A percentile compares a stretch with the other conserved stretches of the same genome.
These are phyloP conservation scores for Lytechinus variegatus DNA, from an alignment of 35 echinoderm and acorn worm species.

Conservation along the genomic window DNA sequence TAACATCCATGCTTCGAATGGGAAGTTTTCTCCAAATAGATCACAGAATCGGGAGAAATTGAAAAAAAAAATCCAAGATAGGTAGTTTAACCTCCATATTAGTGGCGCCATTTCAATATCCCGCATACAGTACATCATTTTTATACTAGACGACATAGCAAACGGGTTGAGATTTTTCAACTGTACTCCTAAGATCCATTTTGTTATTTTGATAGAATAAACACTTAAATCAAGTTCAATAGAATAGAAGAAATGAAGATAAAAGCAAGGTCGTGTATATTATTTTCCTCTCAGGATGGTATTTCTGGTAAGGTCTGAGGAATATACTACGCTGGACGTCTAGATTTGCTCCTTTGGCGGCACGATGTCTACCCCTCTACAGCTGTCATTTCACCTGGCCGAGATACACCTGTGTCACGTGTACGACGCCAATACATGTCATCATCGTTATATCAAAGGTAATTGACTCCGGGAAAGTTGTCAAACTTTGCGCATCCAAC, in stretches of 20 bases:
- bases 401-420: constrained; percentile 23
- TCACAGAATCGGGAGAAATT: not conserved
- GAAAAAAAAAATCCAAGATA: too few relatives aligned
- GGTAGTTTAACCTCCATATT: too few relatives aligned
- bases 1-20: not conserved
- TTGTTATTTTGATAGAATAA: too few relatives aligned
- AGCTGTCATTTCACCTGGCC: constrained; percentile 24
- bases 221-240: too few relatives aligned
- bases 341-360: not conserved
- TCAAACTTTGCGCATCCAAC: constrained; percentile 34
- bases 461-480: constrained; percentile 47
- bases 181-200: too few relatives aligned
- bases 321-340: not conserved
- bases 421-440: constrained; percentile 31
- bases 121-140: not conserved
- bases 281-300: not conserved
- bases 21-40: not conserved
- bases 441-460: constrained; percentile 47
- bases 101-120: not conserved
- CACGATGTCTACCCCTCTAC: constrained; percentile 19
- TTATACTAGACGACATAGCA: too few relatives aligned
- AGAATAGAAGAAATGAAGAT: not conserved
- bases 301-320: not conserved
- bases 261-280: not conserved
- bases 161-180: too few relatives aligned